phyloP scores from a whole-genome alignment of 2,113 vertebrate genomes.

The Dipodomys stephensi region DNA sequence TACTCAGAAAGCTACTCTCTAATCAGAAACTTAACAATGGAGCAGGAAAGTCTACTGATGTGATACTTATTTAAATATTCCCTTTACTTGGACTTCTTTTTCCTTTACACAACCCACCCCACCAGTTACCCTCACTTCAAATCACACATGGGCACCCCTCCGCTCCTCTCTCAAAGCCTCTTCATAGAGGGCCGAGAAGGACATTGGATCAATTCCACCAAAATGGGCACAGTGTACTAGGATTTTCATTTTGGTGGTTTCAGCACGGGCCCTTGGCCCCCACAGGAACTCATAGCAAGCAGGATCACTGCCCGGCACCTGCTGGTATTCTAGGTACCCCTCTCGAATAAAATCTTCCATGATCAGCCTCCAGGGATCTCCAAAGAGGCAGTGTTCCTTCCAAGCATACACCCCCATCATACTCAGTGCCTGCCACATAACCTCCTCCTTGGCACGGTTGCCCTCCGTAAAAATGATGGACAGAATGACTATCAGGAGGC shows the following conservation, averaged over 20 bases:
- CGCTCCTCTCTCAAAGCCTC: background rate
- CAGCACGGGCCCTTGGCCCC: background rate
- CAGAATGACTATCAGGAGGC: background rate
- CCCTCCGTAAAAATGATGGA: background rate
- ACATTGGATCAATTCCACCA: too few relatives aligned
- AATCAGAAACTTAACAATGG: background rate
- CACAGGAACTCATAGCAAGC: background rate
- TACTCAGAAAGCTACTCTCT: too few relatives aligned
- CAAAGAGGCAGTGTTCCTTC: background rate
- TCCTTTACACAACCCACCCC: too few relatives aligned
- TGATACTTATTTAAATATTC: too few relatives aligned
- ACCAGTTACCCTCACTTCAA: too few relatives aligned
- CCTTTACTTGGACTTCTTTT: background rate
- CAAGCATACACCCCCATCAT: background rate
- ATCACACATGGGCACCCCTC: background rate
- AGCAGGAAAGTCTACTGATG: background rate
- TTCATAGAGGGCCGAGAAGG: accelerated
- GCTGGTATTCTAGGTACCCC: background rate
- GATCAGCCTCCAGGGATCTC: background rate
- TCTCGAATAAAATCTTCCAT: background rate
- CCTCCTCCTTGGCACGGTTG: background rate
- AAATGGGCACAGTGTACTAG: background rate
- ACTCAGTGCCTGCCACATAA: background rate
- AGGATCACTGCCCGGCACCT: background rate
- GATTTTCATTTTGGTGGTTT: background rate